Evolutionary conservation across 2,888 invertebrate species (phyloP).

Genomic region (Conistra vaccinii): DNA sequence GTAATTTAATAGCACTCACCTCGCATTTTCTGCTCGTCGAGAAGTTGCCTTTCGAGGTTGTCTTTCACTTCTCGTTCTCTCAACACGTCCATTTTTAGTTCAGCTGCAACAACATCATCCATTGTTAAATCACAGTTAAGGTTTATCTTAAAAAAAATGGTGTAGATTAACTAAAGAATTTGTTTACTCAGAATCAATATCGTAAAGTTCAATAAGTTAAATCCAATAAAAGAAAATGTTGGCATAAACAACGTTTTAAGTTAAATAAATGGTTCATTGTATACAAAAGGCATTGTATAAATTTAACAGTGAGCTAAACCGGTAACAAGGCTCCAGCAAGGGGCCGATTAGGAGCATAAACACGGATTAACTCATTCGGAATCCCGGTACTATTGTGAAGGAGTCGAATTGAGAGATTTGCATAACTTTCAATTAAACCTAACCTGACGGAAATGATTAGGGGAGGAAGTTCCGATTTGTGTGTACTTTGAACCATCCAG

Average conservation of each 20-base stretch:
- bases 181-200: constrained; percentile 45
- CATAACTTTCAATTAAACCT: constrained; percentile 90
- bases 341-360: constrained; percentile 90
- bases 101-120: constrained; percentile 93
- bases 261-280: constrained; percentile 84
- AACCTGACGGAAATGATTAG: constrained; percentile 88
- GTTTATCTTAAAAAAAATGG: not conserved
- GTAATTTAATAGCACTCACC: constrained; percentile 92
- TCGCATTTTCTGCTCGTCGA: constrained; percentile 98
- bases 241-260: constrained; percentile 79
- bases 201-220: constrained; percentile 67
- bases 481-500: constrained; percentile 63
- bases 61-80: constrained; percentile 98
- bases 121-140: not conserved
- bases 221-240: constrained; percentile 76
- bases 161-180: constrained; percentile 25
- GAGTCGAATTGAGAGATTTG: constrained; percentile 90
- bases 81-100: constrained; percentile 98
- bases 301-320: constrained; percentile 87
- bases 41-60: constrained; percentile 97
- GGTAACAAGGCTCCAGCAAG: constrained; percentile 88
- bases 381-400: constrained; percentile 89
- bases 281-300: constrained; percentile 88
- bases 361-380: constrained; percentile 91
- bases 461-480: constrained; percentile 82